Conservation (phyloP, 2,888 invertebrate genomes). For the Agonopterix arenella region DNA sequence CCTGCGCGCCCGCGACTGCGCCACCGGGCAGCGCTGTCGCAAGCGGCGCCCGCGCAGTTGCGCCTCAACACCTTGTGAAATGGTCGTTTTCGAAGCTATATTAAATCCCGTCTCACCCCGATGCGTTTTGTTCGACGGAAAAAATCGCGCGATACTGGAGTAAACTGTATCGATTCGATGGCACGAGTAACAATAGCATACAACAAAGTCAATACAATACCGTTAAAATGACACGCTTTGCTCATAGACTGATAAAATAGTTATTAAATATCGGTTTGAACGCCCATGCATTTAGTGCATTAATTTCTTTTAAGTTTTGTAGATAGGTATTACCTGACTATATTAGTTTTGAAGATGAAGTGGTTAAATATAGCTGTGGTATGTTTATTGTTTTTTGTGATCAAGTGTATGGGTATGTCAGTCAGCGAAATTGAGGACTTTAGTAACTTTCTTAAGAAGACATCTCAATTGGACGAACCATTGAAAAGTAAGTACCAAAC, state of each 20-base stretch:
- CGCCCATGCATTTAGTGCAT: conserved; percentile 26
- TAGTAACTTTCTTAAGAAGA: conserved; percentile 52
- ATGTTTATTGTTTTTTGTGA: conserved; percentile 40
- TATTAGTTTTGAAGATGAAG: conserved; percentile 29
- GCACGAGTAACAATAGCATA: conserved; percentile 5
- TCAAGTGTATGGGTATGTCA: conserved; percentile 51
- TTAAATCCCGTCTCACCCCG: conserved; percentile 59
- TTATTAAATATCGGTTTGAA: conserved; percentile 2
- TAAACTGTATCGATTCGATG: conserved; percentile 2
- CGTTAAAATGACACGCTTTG: conserved; percentile 50
- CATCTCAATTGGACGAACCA: conserved; percentile 58
- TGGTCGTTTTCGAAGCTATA: conserved; percentile 73
- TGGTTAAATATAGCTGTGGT: conserved; percentile 37
- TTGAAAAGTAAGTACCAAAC: conserved; percentile 55
- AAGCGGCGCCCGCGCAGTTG: conserved; percentile 52
- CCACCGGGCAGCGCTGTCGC: conserved; percentile 38
- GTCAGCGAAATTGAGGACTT: conserved; percentile 60
- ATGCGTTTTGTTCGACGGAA: conserved; percentile 59
- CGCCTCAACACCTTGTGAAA: conserved; percentile 67
- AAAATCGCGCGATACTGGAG: conserved; percentile 45
- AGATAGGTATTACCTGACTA: neutral
- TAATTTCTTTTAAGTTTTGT: conserved; percentile 11
- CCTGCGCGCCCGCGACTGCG: conserved; percentile 21
- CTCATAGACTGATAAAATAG: conserved; percentile 31
- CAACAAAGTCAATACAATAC: conserved; percentile 28